Evolutionary conservation across 1,140 invertebrate genomes (phyloP), one percentile per base, ranked within the genome.

Genomic region (Archegozetes longisetosus): DNA sequence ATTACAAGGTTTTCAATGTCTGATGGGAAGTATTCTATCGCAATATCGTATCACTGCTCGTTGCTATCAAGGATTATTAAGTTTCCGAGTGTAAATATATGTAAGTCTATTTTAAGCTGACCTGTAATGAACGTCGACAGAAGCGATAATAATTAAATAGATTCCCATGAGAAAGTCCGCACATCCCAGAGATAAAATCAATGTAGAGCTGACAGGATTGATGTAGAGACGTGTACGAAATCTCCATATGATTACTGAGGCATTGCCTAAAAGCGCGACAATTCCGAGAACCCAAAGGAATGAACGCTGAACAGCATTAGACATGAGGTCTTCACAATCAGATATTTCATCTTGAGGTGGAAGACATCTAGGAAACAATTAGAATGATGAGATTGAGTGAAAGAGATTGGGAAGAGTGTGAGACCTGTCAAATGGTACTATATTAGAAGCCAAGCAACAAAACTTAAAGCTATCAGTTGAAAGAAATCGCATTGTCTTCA

Each of bases 91-190:
- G n/a, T n/a, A n/a, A n/a, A n/a, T n/a, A n/a, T n/a, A n/a, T n/a
- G n/a, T n/a, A n/a, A n/a, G n/a, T n/a, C n/a, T n/a, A n/a, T n/a
- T n/a, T n/a, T n/a, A n/a, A n/a, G n/a, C n/a, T n/a, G 17, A 54
- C 53, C 57, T 69, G 61, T 74, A 76, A 60, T 73, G 68, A 3
- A 68, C 61, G 68, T 88, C 85, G 65, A 82, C 75, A 28, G 78
- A 69, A 3, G 79, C 84, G 64, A 88, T 82, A 52, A 81, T 75
- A 14, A 84, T 67, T 57, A 88, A 72, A 70, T 88, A 88, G 50
- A 86, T 68, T 0, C 84, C 85, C 82, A 87, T 86, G 20, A 87
- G 69, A 64, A 85, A 74, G 71, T 88, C 85, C 4, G 85, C 72
- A 26, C 72, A 68, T 0, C 72, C 74, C 48, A 76, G 62, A 47